Percentiles rank a stretch among this genome's conserved stretches.
These are phyloP conservation scores for Athrips mouffetella DNA, from an alignment of 2,888 invertebrate genomes.

Conservation along the genomic window DNA sequence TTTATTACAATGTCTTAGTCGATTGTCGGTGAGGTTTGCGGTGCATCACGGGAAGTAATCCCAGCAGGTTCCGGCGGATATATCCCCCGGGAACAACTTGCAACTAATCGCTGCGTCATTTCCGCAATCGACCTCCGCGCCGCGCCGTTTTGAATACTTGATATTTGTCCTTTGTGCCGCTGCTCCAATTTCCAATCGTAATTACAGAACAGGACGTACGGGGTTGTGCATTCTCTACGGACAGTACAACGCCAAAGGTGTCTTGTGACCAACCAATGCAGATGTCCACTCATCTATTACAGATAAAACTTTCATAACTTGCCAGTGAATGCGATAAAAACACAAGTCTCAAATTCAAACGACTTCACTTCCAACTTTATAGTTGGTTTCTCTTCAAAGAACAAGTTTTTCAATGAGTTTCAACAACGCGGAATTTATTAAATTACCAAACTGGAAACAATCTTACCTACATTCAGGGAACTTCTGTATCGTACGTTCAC, in stretches of 20 bases:
- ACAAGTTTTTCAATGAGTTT: neutral
- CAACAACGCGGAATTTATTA: neutral
- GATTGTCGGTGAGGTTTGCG: conserved; percentile 35
- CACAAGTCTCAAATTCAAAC: neutral
- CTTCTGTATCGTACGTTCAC: conserved; percentile 31
- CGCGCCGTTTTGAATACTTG: conserved; percentile 58
- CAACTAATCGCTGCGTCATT: conserved; percentile 74
- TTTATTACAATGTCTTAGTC: conserved; percentile 5
- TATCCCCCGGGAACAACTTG: conserved; percentile 61
- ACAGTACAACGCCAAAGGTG: neutral
- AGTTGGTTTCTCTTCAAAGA: neutral
- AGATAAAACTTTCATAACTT: too few species aligned
- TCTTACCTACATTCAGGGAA: conserved; percentile 12
- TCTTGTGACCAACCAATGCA: too few species aligned
- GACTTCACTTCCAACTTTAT: neutral
- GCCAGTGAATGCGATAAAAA: too few species aligned
- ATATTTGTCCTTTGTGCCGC: conserved; percentile 50
- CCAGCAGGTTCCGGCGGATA: conserved; percentile 66
- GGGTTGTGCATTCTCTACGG: neutral
- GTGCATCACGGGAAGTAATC: conserved; percentile 68
- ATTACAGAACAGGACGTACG: conserved; percentile 9
- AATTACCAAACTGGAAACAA: conserved; percentile 11
- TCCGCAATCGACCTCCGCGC: conserved; percentile 64
- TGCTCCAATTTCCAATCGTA: conserved; percentile 10
- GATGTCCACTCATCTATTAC: too few species aligned